These are phyloP conservation scores for Synanceia verrucosa DNA, from an alignment of 2,797 vertebrate genomes.

Conservation along the genomic window DNA sequence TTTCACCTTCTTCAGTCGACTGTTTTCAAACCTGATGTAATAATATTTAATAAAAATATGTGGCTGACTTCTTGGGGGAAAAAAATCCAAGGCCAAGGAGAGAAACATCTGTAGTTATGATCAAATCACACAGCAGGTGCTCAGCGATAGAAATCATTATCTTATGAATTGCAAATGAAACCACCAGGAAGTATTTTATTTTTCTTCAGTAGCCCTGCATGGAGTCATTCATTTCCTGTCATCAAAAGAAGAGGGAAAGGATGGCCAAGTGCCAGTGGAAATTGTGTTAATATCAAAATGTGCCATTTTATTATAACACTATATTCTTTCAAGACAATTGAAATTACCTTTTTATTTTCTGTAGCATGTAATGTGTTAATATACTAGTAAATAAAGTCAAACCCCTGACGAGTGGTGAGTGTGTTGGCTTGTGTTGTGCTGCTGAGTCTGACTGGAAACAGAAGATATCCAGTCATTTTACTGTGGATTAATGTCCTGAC, in stretches of 20 bases:
- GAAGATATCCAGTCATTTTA: no score
- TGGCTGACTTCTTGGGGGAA: slow-evolving; percentile 24
- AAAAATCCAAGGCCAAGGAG: slow-evolving; percentile 19
- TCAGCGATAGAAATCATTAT: slow-evolving; percentile 59
- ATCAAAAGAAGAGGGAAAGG: slow-evolving; percentile 75
- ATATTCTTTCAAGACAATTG: slow-evolving; percentile 94
- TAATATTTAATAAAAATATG: slow-evolving; percentile 13
- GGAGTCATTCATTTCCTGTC: slow-evolving; percentile 78
- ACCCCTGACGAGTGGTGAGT: slow-evolving; percentile 78
- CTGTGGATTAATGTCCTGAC: no score
- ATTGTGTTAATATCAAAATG: slow-evolving; percentile 85
- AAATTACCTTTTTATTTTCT: slow-evolving; percentile 88
- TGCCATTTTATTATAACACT: slow-evolving; percentile 98
- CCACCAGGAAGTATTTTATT: slow-evolving; percentile 79
- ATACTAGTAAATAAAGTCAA: slow-evolving; percentile 96
- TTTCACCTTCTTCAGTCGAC: slow-evolving; percentile 12
- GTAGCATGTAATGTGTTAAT: slow-evolving; percentile 98
- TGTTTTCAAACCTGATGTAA: neutral
- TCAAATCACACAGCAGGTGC: slow-evolving; percentile 57
- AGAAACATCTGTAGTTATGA: slow-evolving; percentile 29
- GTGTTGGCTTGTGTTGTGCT: neutral
- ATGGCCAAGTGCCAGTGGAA: slow-evolving; percentile 79
- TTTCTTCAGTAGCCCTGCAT: slow-evolving; percentile 80
- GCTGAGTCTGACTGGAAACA: no score
- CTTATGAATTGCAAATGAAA: slow-evolving; percentile 77